A percentile compares a stretch with the other conserved stretches of the same genome.
These are phyloP conservation scores for Cyprinus carpio DNA, from an alignment of 2,113 vertebrate species.

Conservation along the genomic window DNA sequence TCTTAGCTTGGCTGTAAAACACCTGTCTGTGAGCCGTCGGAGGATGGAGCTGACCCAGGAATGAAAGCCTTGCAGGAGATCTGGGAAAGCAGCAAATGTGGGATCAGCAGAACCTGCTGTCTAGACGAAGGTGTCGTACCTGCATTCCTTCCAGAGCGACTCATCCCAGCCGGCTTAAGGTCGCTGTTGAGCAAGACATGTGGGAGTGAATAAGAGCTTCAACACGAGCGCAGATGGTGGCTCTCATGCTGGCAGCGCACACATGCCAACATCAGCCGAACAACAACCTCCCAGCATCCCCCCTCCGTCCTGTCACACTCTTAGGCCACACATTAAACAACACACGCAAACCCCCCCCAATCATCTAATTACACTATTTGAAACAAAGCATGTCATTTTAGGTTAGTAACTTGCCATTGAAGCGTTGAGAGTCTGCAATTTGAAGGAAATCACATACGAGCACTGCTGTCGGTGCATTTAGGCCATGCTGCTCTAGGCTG, in stretches of 20 bases:
- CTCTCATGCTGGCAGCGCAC: conserved; percentile 26
- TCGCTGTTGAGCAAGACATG: conserved; percentile 52
- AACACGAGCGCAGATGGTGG: conserved; percentile 6
- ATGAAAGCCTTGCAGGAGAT: conserved; percentile 18
- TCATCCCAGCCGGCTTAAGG: conserved; percentile 54
- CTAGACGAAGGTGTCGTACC: conserved; percentile 66
- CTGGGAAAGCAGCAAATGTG: conserved; percentile 53
- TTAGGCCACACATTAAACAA: conserved; percentile 44
- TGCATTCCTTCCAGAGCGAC: conserved; percentile 60
- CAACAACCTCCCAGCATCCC: conserved; percentile 44
- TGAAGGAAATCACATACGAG: conserved; percentile 51
- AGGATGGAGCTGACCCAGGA: neutral
- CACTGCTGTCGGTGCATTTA: conserved; percentile 50
- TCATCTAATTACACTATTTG: conserved; percentile 65
- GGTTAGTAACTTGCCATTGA: conserved; percentile 61
- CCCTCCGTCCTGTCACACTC: conserved; percentile 47
- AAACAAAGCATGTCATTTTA: conserved; percentile 63
- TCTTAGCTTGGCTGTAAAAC: neutral
- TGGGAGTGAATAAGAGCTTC: conserved; percentile 30
- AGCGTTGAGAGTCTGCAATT: conserved; percentile 59
- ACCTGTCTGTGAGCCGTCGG: neutral
- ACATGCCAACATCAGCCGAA: conserved; percentile 37
- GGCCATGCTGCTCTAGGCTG: conserved; percentile 39
- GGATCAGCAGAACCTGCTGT: conserved; percentile 62
- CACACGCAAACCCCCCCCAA: conserved; percentile 60